Evolutionary conservation across 2,113 vertebrate genomes (phyloP), one percentile per base, ranked within the genome.

Genomic region (Grammomys dolichurus): DNA sequence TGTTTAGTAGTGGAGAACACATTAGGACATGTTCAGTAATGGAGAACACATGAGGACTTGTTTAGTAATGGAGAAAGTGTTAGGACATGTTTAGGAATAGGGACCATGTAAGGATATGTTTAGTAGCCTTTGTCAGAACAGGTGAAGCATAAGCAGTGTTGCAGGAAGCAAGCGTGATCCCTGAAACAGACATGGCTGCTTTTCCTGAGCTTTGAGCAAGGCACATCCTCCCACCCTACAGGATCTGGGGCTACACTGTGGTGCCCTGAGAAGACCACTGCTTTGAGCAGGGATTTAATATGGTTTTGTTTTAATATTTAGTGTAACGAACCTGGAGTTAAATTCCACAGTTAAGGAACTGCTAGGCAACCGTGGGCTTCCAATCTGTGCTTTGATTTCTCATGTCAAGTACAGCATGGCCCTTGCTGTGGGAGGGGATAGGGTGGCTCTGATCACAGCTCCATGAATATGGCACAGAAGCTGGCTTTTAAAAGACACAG

Each of bases 401-500:
- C 1, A 4, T 89, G 85, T 60, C 51, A 93, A 46, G 26, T 28
- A n/a, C 17, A 90, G 33, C 22, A 22, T 14, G 60, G 43, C 31
- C 65, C 17, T 11, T 3, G 4, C 67, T 43, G 24, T 17, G 3
- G 73, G 43, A 33, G 51, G 14, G 56, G 24, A 12, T 48, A 81
- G 31, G 92, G 48, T 60, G 40, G 40, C 67, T 40, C n/a, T n/a
- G 77, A 88, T 77, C 1, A 16, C 9, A 36, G 88, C 60, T 88
- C 95, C 31, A 1, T 89, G 69, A 51, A 13, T 60, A 60, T 80
- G 78, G 33, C 80, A 87, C 24, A 48, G 63, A 96, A 65, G 24
- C 58, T 94, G 87, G 56, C 4, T 91, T 92, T 82, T 95, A 40
- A 87, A 86, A 96, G 73, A 89, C 13, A 51, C 2, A 26, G 72